phyloP scores from a whole-genome alignment of 2,797 vertebrate genomes.

The Scyliorhinus canicula region DNA sequence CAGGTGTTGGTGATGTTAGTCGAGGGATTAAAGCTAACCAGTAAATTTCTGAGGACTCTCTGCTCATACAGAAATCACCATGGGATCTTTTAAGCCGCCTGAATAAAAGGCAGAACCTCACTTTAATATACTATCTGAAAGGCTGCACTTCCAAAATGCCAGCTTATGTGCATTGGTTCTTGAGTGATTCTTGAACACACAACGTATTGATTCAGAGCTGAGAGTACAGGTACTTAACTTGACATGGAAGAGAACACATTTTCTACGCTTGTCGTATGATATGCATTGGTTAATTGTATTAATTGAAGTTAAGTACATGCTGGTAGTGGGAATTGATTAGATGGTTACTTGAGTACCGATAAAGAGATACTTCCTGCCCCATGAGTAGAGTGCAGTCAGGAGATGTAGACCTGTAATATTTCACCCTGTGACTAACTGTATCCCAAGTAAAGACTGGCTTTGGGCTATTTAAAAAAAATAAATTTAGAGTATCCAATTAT shows the following conservation, averaged over 20 bases:
- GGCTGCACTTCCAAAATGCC: background rate
- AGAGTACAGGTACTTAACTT: background rate
- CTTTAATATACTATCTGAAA: no score
- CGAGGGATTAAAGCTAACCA: background rate
- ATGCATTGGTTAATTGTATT: background rate
- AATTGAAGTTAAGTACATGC: no score
- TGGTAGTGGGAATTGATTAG: no score
- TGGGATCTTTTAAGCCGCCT: background rate
- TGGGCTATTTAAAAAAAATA: no score
- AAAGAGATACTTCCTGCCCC: background rate
- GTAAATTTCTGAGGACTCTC: no score
- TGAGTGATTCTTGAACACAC: background rate
- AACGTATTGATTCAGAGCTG: background rate
- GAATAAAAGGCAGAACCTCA: background rate
- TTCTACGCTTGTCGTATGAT: background rate
- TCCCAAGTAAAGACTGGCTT: background rate
- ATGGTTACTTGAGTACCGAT: background rate
- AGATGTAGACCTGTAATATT: background rate
- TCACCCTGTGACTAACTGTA: background rate
- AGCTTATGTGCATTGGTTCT: background rate
- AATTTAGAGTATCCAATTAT: no score
- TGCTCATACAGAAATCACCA: background rate
- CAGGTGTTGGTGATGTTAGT: background rate
- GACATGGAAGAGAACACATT: background rate
- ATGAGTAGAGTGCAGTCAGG: background rate